A percentile compares a stretch with the other conserved stretches of the same genome.
phyloP scores from a whole-genome alignment of 1,140 invertebrate genomes.

The Meloidogyne chitwoodi region DNA sequence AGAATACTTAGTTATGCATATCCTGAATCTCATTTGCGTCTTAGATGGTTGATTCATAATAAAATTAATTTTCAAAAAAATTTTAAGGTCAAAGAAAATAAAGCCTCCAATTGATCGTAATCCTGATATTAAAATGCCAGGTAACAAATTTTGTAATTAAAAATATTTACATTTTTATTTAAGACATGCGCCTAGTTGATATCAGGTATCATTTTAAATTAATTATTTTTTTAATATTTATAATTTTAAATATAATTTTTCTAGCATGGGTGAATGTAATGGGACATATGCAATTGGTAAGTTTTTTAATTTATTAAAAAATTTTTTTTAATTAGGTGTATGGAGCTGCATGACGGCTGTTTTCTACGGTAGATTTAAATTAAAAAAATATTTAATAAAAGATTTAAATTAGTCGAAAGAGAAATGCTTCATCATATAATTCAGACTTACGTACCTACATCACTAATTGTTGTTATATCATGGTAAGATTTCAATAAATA shows the following conservation, averaged over 20 bases:
- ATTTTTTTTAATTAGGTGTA: constrained; percentile 34
- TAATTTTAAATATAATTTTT: neutral
- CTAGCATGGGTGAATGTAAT: constrained; percentile 50
- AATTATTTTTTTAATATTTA: neutral
- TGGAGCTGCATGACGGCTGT: constrained; percentile 58
- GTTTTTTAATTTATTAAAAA: neutral
- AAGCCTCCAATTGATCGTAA: constrained; percentile 56
- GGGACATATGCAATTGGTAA: constrained; percentile 58
- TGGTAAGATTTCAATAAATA: constrained; percentile 30
- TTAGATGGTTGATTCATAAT: constrained; percentile 26
- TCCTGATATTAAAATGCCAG: constrained; percentile 54
- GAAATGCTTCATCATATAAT: constrained; percentile 60
- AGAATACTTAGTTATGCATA: constrained; percentile 54
- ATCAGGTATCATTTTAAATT: neutral
- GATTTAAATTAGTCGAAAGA: constrained; percentile 23
- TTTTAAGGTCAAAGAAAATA: constrained; percentile 40
- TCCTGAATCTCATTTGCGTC: constrained; percentile 52
- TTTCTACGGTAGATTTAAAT: constrained; percentile 38
- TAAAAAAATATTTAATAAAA: neutral
- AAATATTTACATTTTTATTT: neutral
- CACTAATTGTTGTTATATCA: constrained; percentile 57
- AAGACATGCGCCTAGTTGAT: constrained; percentile 14
- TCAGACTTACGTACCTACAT: constrained; percentile 58
- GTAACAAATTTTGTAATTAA: constrained; percentile 12
- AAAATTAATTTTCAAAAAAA: neutral